Conservation (phyloP, 2,888 invertebrate species). For the Coenonympha arcania region DNA sequence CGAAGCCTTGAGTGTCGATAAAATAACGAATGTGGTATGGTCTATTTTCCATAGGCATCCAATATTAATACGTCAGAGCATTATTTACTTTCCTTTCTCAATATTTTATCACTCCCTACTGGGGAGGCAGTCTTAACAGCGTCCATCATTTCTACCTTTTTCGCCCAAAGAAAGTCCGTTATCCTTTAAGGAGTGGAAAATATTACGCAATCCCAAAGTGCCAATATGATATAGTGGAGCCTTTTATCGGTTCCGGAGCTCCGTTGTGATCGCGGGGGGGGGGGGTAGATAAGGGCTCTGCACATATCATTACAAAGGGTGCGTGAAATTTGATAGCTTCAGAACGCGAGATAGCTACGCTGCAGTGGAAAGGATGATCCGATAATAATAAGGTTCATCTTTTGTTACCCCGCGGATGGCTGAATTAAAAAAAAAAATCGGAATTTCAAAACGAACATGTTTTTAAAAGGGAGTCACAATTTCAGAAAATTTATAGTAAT, state of each 20-base stretch:
- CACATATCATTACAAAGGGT: slow-evolving; percentile 65
- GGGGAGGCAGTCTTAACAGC: neutral
- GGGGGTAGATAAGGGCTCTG: slow-evolving; percentile 62
- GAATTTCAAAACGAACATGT: no score
- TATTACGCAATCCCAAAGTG: slow-evolving; percentile 59
- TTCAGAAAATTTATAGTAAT: no score
- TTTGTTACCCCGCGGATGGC: slow-evolving; percentile 26
- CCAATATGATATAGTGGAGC: slow-evolving; percentile 69
- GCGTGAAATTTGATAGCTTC: slow-evolving; percentile 66
- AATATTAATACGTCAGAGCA: no score
- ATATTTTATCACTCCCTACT: slow-evolving; percentile 4
- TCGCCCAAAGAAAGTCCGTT: slow-evolving; percentile 36
- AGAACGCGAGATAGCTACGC: slow-evolving; percentile 31
- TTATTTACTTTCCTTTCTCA: neutral
- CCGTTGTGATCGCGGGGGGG: slow-evolving; percentile 46
- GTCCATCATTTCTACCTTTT: slow-evolving; percentile 38
- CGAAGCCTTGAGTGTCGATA: no score
- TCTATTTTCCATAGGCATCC: neutral
- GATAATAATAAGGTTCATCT: slow-evolving; percentile 46
- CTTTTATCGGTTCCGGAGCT: slow-evolving; percentile 46
- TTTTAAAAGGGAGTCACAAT: no score
- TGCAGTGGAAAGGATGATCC: slow-evolving; percentile 51
- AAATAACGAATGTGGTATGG: neutral
- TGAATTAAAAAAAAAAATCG: no score
- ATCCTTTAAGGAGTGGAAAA: slow-evolving; percentile 58